These are phyloP conservation scores for Platanista minor DNA, from an alignment of 2,113 vertebrate genomes.

Conservation along the genomic window DNA sequence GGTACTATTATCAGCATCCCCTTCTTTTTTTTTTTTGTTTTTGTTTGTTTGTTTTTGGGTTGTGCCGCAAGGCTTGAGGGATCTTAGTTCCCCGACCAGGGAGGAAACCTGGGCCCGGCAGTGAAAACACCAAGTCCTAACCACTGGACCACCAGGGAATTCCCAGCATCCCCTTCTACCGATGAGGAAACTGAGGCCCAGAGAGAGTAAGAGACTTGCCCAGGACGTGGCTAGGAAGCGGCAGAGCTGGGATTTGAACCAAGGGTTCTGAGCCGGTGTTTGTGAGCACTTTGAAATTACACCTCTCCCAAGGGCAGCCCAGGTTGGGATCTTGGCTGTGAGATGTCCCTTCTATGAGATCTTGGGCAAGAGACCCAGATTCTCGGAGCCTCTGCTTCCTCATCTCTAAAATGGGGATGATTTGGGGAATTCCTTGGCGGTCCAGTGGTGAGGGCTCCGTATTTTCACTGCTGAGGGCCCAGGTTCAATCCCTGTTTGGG, in stretches of 20 bases:
- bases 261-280: accelerated
- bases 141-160: not conserved
- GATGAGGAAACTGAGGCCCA: not conserved
- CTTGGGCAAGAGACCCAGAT: not conserved
- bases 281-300: accelerated
- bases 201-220: not conserved
- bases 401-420: not conserved
- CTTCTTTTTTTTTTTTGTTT: no score
- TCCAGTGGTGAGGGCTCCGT: no score
- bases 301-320: not conserved
- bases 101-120: not conserved
- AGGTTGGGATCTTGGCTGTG: not conserved
- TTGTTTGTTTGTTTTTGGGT: not conserved
- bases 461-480: no score
- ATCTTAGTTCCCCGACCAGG: not conserved
- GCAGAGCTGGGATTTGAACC: not conserved
- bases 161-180: not conserved
- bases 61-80: not conserved
- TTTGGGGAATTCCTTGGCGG: not conserved
- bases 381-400: not conserved
- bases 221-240: not conserved
- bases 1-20: not conserved
- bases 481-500: no score
- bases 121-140: not conserved
- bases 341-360: not conserved